phyloP scores from a whole-genome alignment of 2,113 vertebrate species.

The Trematocara zebra region DNA sequence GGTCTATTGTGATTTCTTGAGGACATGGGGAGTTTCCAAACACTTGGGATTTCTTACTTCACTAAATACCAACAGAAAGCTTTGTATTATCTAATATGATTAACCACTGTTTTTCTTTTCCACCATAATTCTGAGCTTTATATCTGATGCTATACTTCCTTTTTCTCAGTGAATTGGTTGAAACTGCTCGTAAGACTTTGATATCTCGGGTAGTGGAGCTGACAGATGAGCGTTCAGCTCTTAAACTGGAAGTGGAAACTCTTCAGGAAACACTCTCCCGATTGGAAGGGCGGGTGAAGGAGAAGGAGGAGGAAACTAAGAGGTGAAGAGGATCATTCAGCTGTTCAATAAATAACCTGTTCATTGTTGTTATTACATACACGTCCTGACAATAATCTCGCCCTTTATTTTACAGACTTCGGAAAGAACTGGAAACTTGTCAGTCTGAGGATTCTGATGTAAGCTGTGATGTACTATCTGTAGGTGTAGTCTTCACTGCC shows the following conservation, averaged over 20 bases:
- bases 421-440: constrained; percentile 63
- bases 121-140: background rate
- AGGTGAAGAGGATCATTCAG: constrained; percentile 38
- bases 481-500: background rate
- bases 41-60: background rate
- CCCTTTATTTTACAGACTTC: constrained; percentile 44
- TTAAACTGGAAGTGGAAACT: constrained; percentile 62
- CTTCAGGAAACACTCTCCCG: constrained; percentile 59
- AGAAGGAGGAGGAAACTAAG: constrained; percentile 73
- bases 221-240: constrained; percentile 70
- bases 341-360: background rate
- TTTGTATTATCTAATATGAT: background rate
- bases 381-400: background rate
- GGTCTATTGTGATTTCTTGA: background rate
- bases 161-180: constrained; percentile 58
- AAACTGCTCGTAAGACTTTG: constrained; percentile 70
- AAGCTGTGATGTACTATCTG: background rate
- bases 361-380: background rate
- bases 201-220: constrained; percentile 74
- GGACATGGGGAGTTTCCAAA: background rate
- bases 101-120: background rate
- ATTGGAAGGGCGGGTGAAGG: constrained; percentile 63
- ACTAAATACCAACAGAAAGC: background rate
- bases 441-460: constrained; percentile 67
- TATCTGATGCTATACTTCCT: background rate